Conservation (phyloP, 1,140 invertebrate species). For the Pseudomyrmex pallidus region DNA sequence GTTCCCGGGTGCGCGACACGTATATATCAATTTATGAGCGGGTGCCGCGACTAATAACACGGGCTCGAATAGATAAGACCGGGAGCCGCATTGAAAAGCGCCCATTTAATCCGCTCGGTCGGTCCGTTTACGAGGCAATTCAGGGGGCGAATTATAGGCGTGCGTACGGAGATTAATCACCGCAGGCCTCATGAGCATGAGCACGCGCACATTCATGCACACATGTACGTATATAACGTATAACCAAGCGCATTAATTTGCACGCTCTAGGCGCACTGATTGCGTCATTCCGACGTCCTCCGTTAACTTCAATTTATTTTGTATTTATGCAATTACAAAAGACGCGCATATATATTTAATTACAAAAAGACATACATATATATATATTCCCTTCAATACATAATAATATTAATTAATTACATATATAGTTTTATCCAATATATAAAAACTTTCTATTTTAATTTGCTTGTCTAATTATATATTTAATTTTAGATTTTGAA, state of each 20-base stretch:
- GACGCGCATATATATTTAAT: no score
- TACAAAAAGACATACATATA: no score
- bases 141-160: constrained; percentile 72
- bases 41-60: constrained; percentile 62
- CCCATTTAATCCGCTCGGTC: constrained; percentile 65
- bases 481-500: no score
- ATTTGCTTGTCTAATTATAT: no score
- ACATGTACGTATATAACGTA: neutral
- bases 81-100: constrained; percentile 69
- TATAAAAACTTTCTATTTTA: no score
- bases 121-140: constrained; percentile 67
- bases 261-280: neutral
- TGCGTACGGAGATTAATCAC: constrained; percentile 69
- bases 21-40: constrained; percentile 56
- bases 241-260: constrained; percentile 21
- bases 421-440: no score
- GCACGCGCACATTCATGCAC: constrained; percentile 22
- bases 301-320: neutral
- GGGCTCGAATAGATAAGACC: constrained; percentile 67
- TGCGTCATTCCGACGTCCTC: neutral
- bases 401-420: no score
- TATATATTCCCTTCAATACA: no score
- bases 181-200: constrained; percentile 39
- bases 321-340: neutral
- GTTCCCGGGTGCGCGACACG: constrained; percentile 21